phyloP scores from a whole-genome alignment of 2,888 invertebrate genomes.

The Orthonychiurus folsomi region DNA sequence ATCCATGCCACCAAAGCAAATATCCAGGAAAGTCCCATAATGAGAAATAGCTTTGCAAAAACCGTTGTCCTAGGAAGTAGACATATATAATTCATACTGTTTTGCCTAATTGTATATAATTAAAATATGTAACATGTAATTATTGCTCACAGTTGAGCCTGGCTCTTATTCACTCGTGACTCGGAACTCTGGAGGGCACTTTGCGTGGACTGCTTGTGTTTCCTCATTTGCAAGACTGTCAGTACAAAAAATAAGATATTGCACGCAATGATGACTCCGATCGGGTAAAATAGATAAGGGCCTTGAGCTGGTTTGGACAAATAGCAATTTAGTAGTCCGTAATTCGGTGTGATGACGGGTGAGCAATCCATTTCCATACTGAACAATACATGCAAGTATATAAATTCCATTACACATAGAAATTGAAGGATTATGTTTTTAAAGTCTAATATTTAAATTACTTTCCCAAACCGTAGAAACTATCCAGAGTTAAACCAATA shows the following conservation, averaged over 20 bases:
- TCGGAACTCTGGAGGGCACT: neutral
- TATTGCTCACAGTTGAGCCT: neutral
- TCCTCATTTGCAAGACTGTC: constrained; percentile 23
- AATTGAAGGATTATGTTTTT: too few species aligned
- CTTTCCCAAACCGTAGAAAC: neutral
- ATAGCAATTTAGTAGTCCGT: constrained; percentile 31
- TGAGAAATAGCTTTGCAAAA: constrained; percentile 26
- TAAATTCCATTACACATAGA: too few species aligned
- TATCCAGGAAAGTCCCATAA: constrained; percentile 29
- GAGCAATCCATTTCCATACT: constrained; percentile 28
- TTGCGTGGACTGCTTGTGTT: constrained; percentile 20
- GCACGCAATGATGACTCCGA: constrained; percentile 18
- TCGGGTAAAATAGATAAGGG: constrained; percentile 23
- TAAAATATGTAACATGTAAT: too few species aligned
- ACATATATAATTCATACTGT: neutral
- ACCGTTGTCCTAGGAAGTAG: constrained; percentile 17
- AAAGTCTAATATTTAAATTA: too few species aligned
- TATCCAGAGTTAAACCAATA: constrained; percentile 1
- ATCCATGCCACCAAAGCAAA: constrained; percentile 19
- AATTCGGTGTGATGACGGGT: constrained; percentile 24
- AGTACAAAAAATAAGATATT: constrained; percentile 27
- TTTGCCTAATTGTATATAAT: neutral
- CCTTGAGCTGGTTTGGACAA: constrained; percentile 28
- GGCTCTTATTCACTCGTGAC: neutral
- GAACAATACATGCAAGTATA: too few species aligned